Percentiles rank a stretch among this genome's conserved stretches.
phyloP scores from a whole-genome alignment of 2,888 invertebrate species.

The Campoletis raptor region DNA sequence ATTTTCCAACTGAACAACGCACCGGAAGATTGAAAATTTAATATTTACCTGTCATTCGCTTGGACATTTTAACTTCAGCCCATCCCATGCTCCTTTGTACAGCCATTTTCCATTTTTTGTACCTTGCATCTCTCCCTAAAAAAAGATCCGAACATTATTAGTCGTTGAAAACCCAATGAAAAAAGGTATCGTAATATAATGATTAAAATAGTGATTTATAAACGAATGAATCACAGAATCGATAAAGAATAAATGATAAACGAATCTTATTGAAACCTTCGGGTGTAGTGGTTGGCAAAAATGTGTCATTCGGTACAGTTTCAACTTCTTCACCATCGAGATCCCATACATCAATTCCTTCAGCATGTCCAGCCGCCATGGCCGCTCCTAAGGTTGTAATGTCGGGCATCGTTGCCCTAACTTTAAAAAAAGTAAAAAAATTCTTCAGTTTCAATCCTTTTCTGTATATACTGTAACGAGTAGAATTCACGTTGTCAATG shows the following conservation, averaged over 20 bases:
- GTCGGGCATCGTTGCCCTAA: slow-evolving; percentile 94
- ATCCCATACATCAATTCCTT: slow-evolving; percentile 90
- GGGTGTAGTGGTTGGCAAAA: slow-evolving; percentile 92
- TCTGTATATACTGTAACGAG: no score
- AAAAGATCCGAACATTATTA: slow-evolving; percentile 55
- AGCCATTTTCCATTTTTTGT: slow-evolving; percentile 97
- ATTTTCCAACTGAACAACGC: neutral
- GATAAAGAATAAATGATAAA: neutral
- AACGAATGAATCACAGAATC: neutral
- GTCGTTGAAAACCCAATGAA: neutral
- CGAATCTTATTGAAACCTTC: slow-evolving; percentile 86
- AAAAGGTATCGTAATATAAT: slow-evolving; percentile 78
- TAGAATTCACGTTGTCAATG: no score
- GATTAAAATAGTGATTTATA: neutral
- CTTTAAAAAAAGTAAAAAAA: slow-evolving; percentile 83
- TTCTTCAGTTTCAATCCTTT: neutral
- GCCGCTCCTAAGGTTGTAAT: slow-evolving; percentile 97
- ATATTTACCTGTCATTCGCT: slow-evolving; percentile 91
- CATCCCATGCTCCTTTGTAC: slow-evolving; percentile 96
- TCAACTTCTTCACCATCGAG: slow-evolving; percentile 87
- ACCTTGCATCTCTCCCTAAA: slow-evolving; percentile 92
- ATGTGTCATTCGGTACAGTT: slow-evolving; percentile 90
- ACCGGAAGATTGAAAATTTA: neutral
- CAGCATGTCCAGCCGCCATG: slow-evolving; percentile 94
- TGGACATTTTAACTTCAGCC: slow-evolving; percentile 91